Evolutionary conservation across 2,113 vertebrate species (phyloP).

Genomic region (Acanthisitta chloris): DNA sequence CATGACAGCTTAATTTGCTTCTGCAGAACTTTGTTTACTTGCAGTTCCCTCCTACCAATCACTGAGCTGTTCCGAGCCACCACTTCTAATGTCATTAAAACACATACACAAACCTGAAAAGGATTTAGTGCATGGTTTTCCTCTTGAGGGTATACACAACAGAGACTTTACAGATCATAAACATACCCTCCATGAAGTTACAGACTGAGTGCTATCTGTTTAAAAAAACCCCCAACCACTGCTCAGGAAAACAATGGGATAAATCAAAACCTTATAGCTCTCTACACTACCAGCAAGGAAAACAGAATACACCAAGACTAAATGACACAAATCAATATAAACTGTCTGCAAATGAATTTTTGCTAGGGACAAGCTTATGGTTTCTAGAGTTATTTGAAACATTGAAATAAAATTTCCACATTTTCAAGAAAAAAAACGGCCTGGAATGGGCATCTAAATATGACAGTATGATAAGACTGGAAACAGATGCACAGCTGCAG

Average conservation of each 20-base stretch:
- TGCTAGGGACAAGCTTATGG: neutral
- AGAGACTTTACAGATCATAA: neutral
- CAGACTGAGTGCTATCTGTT: neutral
- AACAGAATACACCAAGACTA: neutral
- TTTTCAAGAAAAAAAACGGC: neutral
- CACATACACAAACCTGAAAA: neutral
- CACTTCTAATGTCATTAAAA: neutral
- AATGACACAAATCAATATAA: neutral
- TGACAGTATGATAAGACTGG: neutral
- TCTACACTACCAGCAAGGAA: neutral
- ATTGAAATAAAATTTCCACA: neutral
- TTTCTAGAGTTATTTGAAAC: neutral
- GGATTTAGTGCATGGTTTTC: neutral
- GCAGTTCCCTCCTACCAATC: neutral
- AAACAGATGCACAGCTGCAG: neutral
- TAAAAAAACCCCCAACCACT: too few relatives aligned
- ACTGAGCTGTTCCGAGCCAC: neutral
- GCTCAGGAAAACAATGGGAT: neutral
- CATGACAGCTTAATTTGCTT: neutral
- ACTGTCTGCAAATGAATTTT: neutral
- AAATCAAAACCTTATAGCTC: neutral
- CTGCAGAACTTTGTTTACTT: slow-evolving; percentile 7
- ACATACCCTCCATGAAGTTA: neutral
- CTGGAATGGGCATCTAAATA: neutral
- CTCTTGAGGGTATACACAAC: neutral